Base-by-base conservation (phyloP, 2,888 invertebrate species). In the Meliscaeva auricollis region DNA sequence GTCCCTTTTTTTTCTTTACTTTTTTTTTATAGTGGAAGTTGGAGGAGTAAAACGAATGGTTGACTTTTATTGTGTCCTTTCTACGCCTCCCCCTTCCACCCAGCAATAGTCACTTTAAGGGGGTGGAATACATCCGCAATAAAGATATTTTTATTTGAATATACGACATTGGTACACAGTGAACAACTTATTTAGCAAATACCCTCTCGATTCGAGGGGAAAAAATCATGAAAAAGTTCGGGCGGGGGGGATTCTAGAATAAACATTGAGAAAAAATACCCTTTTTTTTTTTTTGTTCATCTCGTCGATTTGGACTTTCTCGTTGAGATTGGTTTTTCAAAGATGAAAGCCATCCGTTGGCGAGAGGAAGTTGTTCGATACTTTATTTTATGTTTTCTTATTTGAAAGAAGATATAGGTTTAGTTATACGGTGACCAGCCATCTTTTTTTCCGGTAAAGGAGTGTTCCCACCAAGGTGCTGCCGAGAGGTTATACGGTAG, bases 121-220 rank as follows among this genome's bases (percentile, higher is more conserved):
- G 76, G 85, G 76, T 41, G 73, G 76, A 73, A 73, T 81, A 80
- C 76, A 80, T 85, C 73, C 85, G 76, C 80, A 80, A 85, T 85
- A 80, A 85, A 85, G 85, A 85, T 80, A 81, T 85, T 85, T 85
- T 85, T 85, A 85, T 85, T 85, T 85, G 85, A 85, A 85, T 85
- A 85, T 85, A 85, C 85, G 85, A 80, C 85, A 76, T 76, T 62
- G 80, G 54, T 76, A 80, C 80, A 76, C 85, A 79, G 62, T 64
- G 85, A 85, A 85, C 80, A 77, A 85, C 85, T 85, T 85, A 85
- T 80, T 85, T 85, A 85, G 73, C 85, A 85, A 85, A 85, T 77
- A 80, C 80, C 20, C 38, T 30, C 44, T 44, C 41, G 54, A 56
- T 76, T 46, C 64, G 58, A 30, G 60, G 66, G 35, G 26, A 26